phyloP scores from a whole-genome alignment of 1,140 invertebrate genomes.

The Macrocentrus cingulum region DNA sequence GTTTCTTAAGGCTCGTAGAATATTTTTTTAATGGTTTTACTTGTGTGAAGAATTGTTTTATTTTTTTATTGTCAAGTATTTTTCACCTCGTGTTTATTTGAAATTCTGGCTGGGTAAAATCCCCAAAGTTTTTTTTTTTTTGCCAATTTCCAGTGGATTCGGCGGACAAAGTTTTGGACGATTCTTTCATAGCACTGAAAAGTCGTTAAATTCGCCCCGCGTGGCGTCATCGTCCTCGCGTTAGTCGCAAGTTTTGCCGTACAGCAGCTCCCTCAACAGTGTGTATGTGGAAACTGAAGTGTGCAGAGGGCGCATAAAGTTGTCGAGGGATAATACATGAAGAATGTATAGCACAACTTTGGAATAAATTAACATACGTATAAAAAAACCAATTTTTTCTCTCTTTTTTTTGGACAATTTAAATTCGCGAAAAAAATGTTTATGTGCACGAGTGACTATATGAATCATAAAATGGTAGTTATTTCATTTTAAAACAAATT shows the following conservation, averaged over 20 bases:
- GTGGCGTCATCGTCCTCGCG: slow-evolving; percentile 30
- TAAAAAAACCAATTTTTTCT: too few species aligned
- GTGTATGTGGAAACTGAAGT: neutral
- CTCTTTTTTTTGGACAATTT: neutral
- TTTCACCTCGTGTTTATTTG: too few species aligned
- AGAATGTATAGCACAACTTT: slow-evolving; percentile 25
- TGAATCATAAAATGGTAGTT: slow-evolving; percentile 45
- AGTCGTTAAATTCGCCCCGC: slow-evolving; percentile 37
- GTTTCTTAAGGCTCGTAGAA: too few species aligned
- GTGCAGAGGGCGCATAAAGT: neutral
- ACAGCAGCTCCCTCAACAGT: neutral
- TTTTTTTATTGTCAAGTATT: too few species aligned
- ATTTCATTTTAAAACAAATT: neutral
- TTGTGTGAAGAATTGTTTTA: too few species aligned
- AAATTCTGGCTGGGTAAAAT: slow-evolving; percentile 6
- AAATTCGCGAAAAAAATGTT: slow-evolving; percentile 42
- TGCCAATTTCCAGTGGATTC: slow-evolving; percentile 14
- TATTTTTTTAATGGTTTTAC: too few species aligned
- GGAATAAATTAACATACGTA: slow-evolving; percentile 46
- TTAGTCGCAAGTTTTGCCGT: slow-evolving; percentile 39
- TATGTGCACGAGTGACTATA: slow-evolving; percentile 40
- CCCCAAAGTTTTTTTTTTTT: neutral
- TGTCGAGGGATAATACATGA: slow-evolving; percentile 6
- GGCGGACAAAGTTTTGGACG: slow-evolving; percentile 35
- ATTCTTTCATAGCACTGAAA: slow-evolving; percentile 38